Conservation (phyloP, 2,797 vertebrate genomes). For the Leptatherina wallacei region DNA sequence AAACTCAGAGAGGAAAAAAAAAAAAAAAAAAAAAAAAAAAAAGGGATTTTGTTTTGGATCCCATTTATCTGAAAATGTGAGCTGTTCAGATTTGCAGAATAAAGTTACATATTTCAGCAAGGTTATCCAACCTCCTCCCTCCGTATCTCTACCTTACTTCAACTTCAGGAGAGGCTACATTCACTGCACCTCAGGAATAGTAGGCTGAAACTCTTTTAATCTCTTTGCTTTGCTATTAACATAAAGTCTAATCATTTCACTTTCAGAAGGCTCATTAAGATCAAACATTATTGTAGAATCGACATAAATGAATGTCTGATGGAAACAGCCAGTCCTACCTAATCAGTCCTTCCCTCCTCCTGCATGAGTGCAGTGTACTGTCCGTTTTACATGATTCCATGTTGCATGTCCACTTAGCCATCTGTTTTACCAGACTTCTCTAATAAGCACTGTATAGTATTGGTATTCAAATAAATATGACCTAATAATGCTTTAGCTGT, state of each 20-base stretch:
- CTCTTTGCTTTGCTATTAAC: neutral
- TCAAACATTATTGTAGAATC: conserved; percentile 49
- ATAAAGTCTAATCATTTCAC: neutral
- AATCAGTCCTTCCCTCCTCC: conserved; percentile 50
- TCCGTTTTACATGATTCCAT: conserved; percentile 65
- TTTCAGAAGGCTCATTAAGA: conserved; percentile 34
- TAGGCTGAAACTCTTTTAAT: neutral
- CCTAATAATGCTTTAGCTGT: neutral
- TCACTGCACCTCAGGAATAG: neutral
- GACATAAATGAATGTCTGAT: conserved; percentile 52
- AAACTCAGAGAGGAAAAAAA: neutral
- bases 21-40: too few species aligned
- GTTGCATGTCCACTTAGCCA: conserved; percentile 76
- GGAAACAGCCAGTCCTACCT: conserved; percentile 52
- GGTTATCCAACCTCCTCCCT: neutral
- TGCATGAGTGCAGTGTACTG: conserved; percentile 73
- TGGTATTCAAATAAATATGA: conserved; percentile 27
- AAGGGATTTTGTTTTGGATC: neutral
- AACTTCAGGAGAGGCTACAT: neutral
- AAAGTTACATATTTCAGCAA: neutral
- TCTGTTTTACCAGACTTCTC: conserved; percentile 67
- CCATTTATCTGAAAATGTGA: too few species aligned
- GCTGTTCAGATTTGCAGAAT: neutral
- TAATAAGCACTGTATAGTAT: conserved; percentile 71
- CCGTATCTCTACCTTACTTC: neutral